Conservation (phyloP, 1,140 invertebrate genomes). For the Thaumetopoea pityocampa region DNA sequence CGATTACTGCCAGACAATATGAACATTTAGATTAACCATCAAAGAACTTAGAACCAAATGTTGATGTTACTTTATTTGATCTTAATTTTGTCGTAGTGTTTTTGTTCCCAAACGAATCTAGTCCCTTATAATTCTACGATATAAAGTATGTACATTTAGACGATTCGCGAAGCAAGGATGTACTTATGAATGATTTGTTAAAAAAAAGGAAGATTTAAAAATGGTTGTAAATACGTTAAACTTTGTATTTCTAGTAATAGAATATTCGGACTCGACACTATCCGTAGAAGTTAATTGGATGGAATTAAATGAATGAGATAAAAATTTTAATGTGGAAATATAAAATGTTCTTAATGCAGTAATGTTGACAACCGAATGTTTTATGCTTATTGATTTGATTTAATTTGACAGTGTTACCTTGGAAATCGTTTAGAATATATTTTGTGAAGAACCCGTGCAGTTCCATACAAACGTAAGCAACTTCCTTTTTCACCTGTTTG, state of each 20-base stretch:
- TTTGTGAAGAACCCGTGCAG: conserved; percentile 49
- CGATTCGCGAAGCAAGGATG: conserved; percentile 61
- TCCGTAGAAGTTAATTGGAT: conserved; percentile 50
- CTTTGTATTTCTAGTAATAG: conserved; percentile 75
- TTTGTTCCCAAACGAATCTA: conserved; percentile 61
- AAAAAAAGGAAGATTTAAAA: conserved; percentile 52
- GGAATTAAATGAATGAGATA: conserved; percentile 38
- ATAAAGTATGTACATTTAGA: conserved; percentile 69
- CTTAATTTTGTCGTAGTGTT: conserved; percentile 17
- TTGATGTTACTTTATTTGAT: conserved; percentile 25
- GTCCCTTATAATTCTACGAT: conserved; percentile 55
- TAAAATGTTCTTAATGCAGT: conserved; percentile 41
- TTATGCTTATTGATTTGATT: conserved; percentile 11
- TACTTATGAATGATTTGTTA: conserved; percentile 72
- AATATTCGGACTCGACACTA: conserved; percentile 60
- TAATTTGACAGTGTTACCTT: conserved; percentile 10
- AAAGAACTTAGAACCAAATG: conserved; percentile 17
- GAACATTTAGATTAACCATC: conserved; percentile 22
- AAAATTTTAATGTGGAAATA: conserved; percentile 39
- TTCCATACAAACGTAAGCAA: conserved; percentile 65
- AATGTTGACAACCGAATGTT: conserved; percentile 40
- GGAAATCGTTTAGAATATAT: conserved; percentile 14
- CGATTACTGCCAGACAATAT: conserved; percentile 57
- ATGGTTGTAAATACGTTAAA: conserved; percentile 76
- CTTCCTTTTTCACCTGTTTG: conserved; percentile 68